Percentiles rank a stretch among this genome's conserved stretches.
These are phyloP conservation scores for Euphydryas editha DNA, from an alignment of 2,888 invertebrate genomes.

Conservation along the genomic window DNA sequence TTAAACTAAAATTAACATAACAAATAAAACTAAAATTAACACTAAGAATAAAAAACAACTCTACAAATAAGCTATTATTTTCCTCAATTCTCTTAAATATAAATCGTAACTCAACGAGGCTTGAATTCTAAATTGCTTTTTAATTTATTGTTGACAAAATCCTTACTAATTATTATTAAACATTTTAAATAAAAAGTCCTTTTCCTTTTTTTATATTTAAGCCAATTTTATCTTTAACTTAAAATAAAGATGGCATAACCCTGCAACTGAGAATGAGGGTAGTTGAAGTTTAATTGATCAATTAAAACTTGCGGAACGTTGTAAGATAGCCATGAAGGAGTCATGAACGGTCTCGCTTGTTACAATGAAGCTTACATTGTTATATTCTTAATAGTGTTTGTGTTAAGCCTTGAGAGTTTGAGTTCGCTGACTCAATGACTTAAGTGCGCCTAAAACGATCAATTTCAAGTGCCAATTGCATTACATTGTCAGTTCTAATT, in stretches of 20 bases:
- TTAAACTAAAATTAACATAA: too few relatives aligned
- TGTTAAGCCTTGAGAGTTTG: constrained; percentile 1
- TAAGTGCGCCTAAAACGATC: not conserved
- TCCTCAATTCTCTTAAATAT: constrained; percentile 34
- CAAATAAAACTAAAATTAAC: too few relatives aligned
- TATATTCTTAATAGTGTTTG: constrained; percentile 20
- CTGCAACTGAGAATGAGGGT: constrained; percentile 53
- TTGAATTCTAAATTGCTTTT: too few relatives aligned
- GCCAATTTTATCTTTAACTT: not conserved
- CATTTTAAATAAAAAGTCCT: not conserved
- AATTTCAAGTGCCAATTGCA: not conserved
- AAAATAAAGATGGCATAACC: constrained; percentile 27
- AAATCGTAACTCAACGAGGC: too few relatives aligned
- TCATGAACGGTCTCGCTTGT: constrained; percentile 34
- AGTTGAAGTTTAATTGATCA: constrained; percentile 76
- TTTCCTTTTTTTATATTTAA: constrained; percentile 23
- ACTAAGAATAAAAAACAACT: too few relatives aligned
- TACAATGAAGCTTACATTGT: constrained; percentile 31
- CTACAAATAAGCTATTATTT: constrained; percentile 37
- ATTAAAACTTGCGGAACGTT: constrained; percentile 66
- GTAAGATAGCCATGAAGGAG: constrained; percentile 43
- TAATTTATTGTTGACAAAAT: too few relatives aligned
- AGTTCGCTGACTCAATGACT: not conserved
- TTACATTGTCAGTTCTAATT: not conserved
- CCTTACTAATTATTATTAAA: too few relatives aligned